Percentiles rank a stretch among this genome's conserved stretches.
Conservation (phyloP, 1,140 invertebrate genomes). For the Steinernema feltiae region DNA sequence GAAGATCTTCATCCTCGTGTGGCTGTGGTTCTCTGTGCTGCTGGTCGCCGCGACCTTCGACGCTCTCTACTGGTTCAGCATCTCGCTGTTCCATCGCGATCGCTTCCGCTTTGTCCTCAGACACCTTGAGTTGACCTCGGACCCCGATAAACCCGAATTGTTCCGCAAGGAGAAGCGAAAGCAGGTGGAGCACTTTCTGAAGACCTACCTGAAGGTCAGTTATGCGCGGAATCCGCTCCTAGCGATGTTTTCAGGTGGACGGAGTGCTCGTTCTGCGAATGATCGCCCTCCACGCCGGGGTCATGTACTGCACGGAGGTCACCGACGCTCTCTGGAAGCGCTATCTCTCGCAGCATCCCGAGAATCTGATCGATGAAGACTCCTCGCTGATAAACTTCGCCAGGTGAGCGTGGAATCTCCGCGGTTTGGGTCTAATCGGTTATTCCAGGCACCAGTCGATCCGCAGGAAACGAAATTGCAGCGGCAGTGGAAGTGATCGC, state of each 20-base stretch:
- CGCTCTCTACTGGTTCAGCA: slow-evolving; percentile 56
- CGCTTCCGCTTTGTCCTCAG: slow-evolving; percentile 54
- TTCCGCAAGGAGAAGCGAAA: slow-evolving; percentile 57
- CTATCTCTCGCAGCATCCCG: slow-evolving; percentile 55
- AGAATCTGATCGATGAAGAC: slow-evolving; percentile 57
- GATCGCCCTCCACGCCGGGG: slow-evolving; percentile 56
- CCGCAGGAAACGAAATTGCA: slow-evolving; percentile 26
- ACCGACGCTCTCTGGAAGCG: slow-evolving; percentile 57
- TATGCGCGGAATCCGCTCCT: slow-evolving; percentile 3
- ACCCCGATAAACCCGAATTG: slow-evolving; percentile 54
- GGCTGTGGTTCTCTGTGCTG: slow-evolving; percentile 64
- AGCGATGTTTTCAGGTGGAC: slow-evolving; percentile 44
- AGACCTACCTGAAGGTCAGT: slow-evolving; percentile 55
- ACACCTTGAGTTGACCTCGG: slow-evolving; percentile 56
- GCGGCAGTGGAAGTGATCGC: slow-evolving; percentile 44
- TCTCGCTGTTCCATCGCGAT: slow-evolving; percentile 56
- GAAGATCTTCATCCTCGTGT: slow-evolving; percentile 61
- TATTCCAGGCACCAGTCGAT: slow-evolving; percentile 43
- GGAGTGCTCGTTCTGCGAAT: slow-evolving; percentile 54
- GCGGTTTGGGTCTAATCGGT: not conserved
- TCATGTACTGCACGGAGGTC: slow-evolving; percentile 58
- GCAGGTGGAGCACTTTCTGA: slow-evolving; percentile 56
- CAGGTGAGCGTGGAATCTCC: slow-evolving; percentile 31
- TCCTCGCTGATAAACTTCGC: slow-evolving; percentile 57
- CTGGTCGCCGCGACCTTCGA: slow-evolving; percentile 60